phyloP scores from a whole-genome alignment of 2,113 vertebrate genomes.

The Cyphotilapia sp. region DNA sequence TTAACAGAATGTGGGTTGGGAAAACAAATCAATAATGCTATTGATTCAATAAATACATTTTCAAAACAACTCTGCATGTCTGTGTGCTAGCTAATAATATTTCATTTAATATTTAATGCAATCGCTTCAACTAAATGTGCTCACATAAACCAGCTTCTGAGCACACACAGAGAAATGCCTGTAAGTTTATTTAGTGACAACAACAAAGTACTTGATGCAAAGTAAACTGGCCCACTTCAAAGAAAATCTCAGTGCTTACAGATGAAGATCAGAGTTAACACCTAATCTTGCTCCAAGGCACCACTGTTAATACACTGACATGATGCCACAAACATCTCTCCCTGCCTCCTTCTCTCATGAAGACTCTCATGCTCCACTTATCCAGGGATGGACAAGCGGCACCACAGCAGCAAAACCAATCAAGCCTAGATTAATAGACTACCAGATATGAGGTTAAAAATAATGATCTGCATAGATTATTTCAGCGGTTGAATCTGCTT shows the following conservation, averaged over 20 bases:
- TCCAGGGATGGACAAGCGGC: background rate
- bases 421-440: background rate
- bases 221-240: background rate
- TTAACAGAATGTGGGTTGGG: background rate
- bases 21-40: background rate
- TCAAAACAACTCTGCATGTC: background rate
- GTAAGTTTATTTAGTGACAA: conserved; percentile 1
- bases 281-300: conserved; percentile 11
- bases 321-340: background rate
- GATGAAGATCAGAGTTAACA: conserved; percentile 6
- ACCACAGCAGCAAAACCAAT: background rate
- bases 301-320: background rate
- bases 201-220: background rate
- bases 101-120: background rate
- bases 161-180: background rate
- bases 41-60: background rate
- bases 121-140: background rate
- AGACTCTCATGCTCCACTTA: background rate
- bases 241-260: background rate
- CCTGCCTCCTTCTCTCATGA: background rate
- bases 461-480: background rate
- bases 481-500: background rate
- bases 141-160: background rate
- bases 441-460: background rate
- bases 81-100: background rate